Evolutionary conservation across 53 echinoderm and acorn worm species (phyloP), one percentile per base, ranked within the genome.

Genomic region (Henricia sp.): DNA sequence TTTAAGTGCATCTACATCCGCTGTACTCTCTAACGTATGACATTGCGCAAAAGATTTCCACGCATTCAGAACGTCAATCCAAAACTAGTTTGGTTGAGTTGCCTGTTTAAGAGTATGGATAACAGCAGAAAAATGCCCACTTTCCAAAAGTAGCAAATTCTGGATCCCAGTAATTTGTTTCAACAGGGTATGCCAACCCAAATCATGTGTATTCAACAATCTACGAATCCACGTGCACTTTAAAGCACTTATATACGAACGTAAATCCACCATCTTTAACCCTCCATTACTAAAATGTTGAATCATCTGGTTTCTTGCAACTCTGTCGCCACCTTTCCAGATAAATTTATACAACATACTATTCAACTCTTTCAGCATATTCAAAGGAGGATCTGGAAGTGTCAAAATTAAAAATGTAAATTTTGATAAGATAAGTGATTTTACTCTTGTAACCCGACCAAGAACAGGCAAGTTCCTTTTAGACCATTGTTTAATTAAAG

Each of bases 201-300:
- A n/a, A n/a, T n/a, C n/a, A n/a, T n/a, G 17, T 24, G n/a, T 24
- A 8, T 55, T 8, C 20, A 67, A 12, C n/a, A 67, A 27, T 38
- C 67, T 67, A 38, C 67, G 67, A 4, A 67, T 44, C 52, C 72
- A 72, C 20, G 32, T 50, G 48, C 50, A 48, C 29, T 72, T 72
- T 17, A 50, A 29, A 2, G 50, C 72, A 74, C 55, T 74, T 28
- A 52, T 51, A 54, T 52, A 74, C 0, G 52, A 52, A 37, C 55
- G 33, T 6, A 53, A 14, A n/a, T 74, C 55, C 29, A 74, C 52
- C 52, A 74, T 74, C 37, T 51, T 74, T 52, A 74, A 52, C 52
- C 74, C 52, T n/a, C 74, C 74, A 26, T 52, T 3, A 21, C 55
- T 54, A 1, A 52, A 74, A 52, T 17, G 12, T 19, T 52, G 32